Base-by-base conservation (phyloP, 2,797 vertebrate species). In the Pangasius macronema region DNA sequence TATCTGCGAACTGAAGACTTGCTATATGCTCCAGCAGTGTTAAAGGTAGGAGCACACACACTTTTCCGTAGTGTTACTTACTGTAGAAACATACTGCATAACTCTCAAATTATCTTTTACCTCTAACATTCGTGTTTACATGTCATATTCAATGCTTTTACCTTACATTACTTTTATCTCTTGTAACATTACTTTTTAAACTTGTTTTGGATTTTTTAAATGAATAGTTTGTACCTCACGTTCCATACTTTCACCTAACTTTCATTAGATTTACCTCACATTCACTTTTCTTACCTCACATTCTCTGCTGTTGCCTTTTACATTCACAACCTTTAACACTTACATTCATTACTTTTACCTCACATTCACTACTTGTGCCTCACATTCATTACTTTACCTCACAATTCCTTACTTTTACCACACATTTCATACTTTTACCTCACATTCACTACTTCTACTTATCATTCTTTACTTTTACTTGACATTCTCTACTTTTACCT, bases 1-100 rank as follows among this genome's bases (percentile, higher is more conserved):
- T 97, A 97, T 89, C 95, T 99, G 92, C 97, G 96, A 8, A 89
- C 97, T 9, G 98, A 99, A 87, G 98, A 99, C 88, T 94, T 99
- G 95, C 81, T 99, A 18, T 99, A 99, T 22, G 97, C 97, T 6
- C 97, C 98, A 49, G 92, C 95, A 6, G 97, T 98, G 76, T 90
- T 99, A 81, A 99, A 99, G 97, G 98, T 99, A 90, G 95, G 92
- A 9, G 1, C 1, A 16, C 65, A 72, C 36, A 42, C 22, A 42
- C 49, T 30, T 27, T 51, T 53, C 0, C 24, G 3, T 14, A 39
- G 30, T 57, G 53, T 27, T 57, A 10, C 30, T 11, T 39, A 81
- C 36, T 42, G n/a, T 27, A 42, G 20, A 33, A 81, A 24, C 3
- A 14, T 7, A n/a, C 33, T 39, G 22, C 27, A n/a, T 2, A 27